Evolutionary conservation across 2,797 vertebrate genomes (phyloP), one percentile per base, ranked within the genome.

Genomic region (Rallus crepitans): DNA sequence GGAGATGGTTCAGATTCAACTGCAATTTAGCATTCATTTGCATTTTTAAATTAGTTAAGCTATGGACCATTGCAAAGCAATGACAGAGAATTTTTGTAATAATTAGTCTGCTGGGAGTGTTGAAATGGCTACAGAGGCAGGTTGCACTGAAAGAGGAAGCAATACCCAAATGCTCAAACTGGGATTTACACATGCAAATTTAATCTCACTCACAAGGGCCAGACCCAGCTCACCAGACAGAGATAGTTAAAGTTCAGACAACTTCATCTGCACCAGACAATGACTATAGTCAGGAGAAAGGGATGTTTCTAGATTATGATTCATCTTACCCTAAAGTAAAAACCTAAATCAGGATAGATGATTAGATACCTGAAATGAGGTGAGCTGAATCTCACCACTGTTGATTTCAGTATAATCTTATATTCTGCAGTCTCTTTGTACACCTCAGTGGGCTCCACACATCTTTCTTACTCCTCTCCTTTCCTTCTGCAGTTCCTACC

Each of bases 21-120:
- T 93, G 94, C 96, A 95, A 97, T 97, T 98, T 96, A 97, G 84
- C 95, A 96, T 97, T 98, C 96, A 98, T 98, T 98, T 98, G 97
- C 97, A 98, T 98, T 98, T 98, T 97, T 94, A 98, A 98, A 98
- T 98, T 97, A 98, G 96, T 97, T 97, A 98, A 95, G 96, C 97
- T 82, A 48, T 91, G 97, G 97, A 98, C 97, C 92, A 18, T 98
- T 97, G 82, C 97, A 97, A 96, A 97, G 97, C 96, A 96, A 97
- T 96, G 96, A 97, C 97, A 97, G 96, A 96, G 96, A 96, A 95
- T 94, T 97, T 97, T 96, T 97, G 97, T 96, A 95, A 96, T 97
- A 97, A 97, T 97, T 97, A 97, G 96, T 82, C 92, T 96, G 79
- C 73, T 95, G 95, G 95, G 94, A 96, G 31, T 28, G 42, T 61